Conservation (phyloP, 2,113 vertebrate genomes). For the Melozone crissalis region DNA sequence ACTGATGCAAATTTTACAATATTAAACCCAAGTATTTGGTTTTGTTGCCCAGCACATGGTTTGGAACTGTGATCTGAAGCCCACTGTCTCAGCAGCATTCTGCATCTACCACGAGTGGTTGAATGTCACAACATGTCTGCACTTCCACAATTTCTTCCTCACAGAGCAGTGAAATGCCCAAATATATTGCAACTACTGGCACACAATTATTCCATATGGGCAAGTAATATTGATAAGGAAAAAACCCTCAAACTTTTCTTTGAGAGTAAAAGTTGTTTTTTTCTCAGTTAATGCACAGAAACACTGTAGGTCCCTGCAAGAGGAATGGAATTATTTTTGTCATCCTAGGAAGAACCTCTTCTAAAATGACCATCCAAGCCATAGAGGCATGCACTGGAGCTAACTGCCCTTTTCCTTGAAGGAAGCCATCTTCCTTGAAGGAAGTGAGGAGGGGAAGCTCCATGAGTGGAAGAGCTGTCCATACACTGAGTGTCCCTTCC, state of each 20-base stretch:
- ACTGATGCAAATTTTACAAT: not conserved
- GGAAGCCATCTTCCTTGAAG: not conserved
- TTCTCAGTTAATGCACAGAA: not conserved
- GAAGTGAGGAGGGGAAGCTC: not conserved
- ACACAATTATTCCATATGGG: not conserved
- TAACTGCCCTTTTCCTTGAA: not conserved
- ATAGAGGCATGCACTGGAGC: not conserved
- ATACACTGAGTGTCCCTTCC: not conserved
- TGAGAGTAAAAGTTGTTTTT: not conserved
- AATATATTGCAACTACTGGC: not conserved
- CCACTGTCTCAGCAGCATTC: not conserved
- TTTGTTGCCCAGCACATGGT: not conserved
- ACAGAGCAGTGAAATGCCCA: not conserved
- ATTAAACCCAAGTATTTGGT: not conserved
- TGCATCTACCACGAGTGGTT: rapidly evolving
- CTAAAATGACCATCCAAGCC: not conserved
- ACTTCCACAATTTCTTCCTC: not conserved
- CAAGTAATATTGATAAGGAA: not conserved
- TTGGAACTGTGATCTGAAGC: not conserved
- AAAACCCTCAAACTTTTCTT: not conserved
- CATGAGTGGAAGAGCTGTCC: not conserved
- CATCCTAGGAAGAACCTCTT: not conserved
- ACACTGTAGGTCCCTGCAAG: not conserved
- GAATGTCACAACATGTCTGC: not conserved
- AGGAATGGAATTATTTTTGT: not conserved